Conservation (phyloP, 2,113 vertebrate species). For the Platichthys stellatus region DNA sequence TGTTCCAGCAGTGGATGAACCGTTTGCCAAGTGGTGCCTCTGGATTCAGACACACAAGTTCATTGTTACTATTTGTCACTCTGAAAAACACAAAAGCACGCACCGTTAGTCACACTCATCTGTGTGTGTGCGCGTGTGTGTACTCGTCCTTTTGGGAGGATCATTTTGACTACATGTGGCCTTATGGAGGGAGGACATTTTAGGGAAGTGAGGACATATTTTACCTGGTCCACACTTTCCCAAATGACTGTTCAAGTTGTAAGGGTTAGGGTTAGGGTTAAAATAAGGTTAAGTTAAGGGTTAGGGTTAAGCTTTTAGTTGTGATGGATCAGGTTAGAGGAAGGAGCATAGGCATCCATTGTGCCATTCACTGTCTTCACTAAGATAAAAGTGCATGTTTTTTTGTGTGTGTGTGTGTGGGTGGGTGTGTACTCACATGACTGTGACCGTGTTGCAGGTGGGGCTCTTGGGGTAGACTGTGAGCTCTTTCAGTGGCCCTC, state of each 20-base stretch:
- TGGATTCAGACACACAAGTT: constrained; percentile 75
- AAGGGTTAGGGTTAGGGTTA: too few species aligned
- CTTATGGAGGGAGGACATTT: too few species aligned
- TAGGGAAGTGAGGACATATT: too few species aligned
- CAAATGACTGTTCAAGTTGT: too few species aligned
- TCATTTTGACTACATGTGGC: too few species aligned
- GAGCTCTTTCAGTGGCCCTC: constrained; percentile 63
- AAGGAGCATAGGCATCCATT: too few species aligned
- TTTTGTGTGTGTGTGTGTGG: neutral
- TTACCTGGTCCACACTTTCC: too few species aligned
- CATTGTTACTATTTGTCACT: constrained; percentile 59
- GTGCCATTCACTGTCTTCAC: too few species aligned
- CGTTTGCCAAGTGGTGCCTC: constrained; percentile 60
- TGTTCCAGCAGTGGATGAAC: constrained; percentile 78
- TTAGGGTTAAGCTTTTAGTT: too few species aligned
- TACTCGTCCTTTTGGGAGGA: neutral
- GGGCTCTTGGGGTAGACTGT: constrained; percentile 47
- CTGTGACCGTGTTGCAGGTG: constrained; percentile 68
- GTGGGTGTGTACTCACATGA: constrained; percentile 77
- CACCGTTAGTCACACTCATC: constrained; percentile 18
- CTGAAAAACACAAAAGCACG: constrained; percentile 63
- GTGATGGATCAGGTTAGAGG: too few species aligned
- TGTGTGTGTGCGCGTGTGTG: neutral
- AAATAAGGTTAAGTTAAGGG: too few species aligned
- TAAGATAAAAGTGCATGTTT: neutral